Evolutionary conservation across 1,140 invertebrate genomes (phyloP), one percentile per base, ranked within the genome.

Genomic region (Whitmania pigra): DNA sequence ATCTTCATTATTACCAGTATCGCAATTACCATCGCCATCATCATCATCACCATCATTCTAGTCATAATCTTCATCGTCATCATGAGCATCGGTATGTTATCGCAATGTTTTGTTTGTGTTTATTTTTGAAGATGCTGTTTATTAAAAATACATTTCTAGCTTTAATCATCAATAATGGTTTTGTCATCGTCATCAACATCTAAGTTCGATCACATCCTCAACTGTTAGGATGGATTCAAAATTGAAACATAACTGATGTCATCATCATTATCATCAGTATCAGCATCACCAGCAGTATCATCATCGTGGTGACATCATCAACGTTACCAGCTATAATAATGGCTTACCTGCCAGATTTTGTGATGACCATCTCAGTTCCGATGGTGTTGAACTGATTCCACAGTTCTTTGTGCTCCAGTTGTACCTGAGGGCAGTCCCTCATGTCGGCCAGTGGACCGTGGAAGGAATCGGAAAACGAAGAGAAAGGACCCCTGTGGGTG

Each of bases 281-380:
- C 11, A 63, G 11, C 18, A n/a, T 11, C 57, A 11, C 2, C 31
- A 31, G 2, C 22, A 63, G 7, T 15, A 63, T 25, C 22, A 63
- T 25, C 29, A 25, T 20, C 29, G n/a, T n/a, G 15, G 9, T 7
- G 22, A 11, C 29, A 63, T 25, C 22, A 17, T 25, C 29, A 25
- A 11, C 57, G 22, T 31, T n/a, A 22, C 1, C 27, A n/a, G 43
- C 43, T 5, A 49, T 1, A 49, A 49, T 49, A 17, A 49, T 17
- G 2, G 57, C 90, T 90, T 87, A 97, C 94, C 94, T 90, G 85
- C 96, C 96, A 82, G 93, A 95, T 84, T 98, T 98, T 76, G 95
- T 99, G 86, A 99, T 98, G 81, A 99, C 95, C 96, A 98, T 98
- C 75, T 97, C 94, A 70, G 95, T 99, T 78, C 94, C 93, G 72